Conservation (phyloP, 2,888 invertebrate genomes). For the Cerastoderma edule region DNA sequence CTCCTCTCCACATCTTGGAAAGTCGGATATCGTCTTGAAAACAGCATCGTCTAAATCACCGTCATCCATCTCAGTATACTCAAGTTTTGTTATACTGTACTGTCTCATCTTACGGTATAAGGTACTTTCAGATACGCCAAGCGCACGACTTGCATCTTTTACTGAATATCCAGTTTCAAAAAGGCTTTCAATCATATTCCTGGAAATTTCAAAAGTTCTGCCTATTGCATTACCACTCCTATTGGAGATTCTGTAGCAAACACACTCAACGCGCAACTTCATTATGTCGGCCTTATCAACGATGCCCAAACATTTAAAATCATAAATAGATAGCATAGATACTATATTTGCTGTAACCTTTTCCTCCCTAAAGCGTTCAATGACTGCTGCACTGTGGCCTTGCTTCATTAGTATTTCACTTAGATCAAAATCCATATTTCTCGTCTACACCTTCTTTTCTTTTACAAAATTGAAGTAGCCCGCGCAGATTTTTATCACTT, state of each 20-base stretch:
- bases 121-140: constrained; percentile 9
- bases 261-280: constrained; percentile 13
- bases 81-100: background rate
- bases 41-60: background rate
- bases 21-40: background rate
- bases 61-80: constrained; percentile 1
- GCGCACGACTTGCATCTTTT: background rate
- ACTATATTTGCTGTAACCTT: constrained; percentile 18
- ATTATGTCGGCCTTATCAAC: constrained; percentile 5
- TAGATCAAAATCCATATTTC: constrained; percentile 14
- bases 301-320: constrained; percentile 10
- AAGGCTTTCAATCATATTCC: background rate
- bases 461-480: too few relatives aligned
- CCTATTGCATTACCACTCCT: too few relatives aligned
- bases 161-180: constrained; percentile 2
- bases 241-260: constrained; percentile 6
- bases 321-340: constrained; percentile 16
- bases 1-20: constrained; percentile 9
- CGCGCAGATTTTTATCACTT: too few relatives aligned
- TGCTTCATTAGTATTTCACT: constrained; percentile 1
- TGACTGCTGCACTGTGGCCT: constrained; percentile 14
- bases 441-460: background rate
- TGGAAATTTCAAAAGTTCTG: constrained; percentile 2
- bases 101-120: constrained; percentile 6
- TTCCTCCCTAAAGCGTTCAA: constrained; percentile 18